These are phyloP conservation scores for Helarctos malayanus DNA, from an alignment of 2,797 vertebrate genomes.

Conservation along the genomic window DNA sequence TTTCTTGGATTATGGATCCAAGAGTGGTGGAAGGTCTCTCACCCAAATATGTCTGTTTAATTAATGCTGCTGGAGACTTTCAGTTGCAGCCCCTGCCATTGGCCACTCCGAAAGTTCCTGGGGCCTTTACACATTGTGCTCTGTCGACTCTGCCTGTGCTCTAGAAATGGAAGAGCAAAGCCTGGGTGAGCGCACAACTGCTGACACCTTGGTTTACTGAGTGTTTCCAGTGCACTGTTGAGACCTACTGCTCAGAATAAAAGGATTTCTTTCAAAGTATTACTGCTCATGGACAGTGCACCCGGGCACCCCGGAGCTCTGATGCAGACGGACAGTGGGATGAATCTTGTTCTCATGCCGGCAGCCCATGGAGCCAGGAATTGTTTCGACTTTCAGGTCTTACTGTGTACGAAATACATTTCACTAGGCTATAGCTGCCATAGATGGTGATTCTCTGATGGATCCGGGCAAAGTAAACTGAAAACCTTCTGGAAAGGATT, in stretches of 20 bases:
- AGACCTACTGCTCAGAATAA: neutral
- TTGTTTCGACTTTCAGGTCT: too few species aligned
- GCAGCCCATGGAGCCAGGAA: too few species aligned
- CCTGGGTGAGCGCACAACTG: too few species aligned
- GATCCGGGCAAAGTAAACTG: neutral
- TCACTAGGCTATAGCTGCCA: too few species aligned
- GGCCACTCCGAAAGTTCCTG: accelerated
- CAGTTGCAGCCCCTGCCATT: neutral
- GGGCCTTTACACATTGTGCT: neutral
- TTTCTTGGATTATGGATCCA: neutral
- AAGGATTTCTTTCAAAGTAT: neutral
- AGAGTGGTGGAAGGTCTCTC: neutral
- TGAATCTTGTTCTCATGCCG: neutral
- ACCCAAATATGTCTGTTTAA: neutral
- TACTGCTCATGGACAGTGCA: neutral
- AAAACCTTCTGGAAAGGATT: neutral
- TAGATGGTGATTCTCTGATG: neutral
- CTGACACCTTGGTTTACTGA: neutral
- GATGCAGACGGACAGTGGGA: neutral
- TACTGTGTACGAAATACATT: too few species aligned
- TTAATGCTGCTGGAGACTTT: neutral
- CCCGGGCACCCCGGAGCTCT: neutral
- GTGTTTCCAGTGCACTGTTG: too few species aligned
- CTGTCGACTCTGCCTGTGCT: neutral
- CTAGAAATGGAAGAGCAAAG: too few species aligned